These are phyloP conservation scores for Sepiola atlantica DNA, from an alignment of 2,888 invertebrate species.

Conservation along the genomic window DNA sequence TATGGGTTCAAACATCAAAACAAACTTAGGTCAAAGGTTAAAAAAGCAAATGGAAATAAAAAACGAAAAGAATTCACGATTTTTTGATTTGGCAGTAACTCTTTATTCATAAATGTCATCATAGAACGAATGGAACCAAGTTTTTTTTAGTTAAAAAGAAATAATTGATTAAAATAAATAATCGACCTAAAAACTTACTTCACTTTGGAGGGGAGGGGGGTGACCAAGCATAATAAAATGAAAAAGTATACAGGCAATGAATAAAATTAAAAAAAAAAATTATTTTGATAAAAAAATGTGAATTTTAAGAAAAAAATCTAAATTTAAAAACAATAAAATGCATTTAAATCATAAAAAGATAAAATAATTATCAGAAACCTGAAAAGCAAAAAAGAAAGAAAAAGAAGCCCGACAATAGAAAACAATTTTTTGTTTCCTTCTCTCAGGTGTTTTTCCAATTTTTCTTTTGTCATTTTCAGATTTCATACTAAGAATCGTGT, in stretches of 20 bases:
- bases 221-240: not conserved
- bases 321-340: no score
- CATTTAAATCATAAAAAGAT: not conserved
- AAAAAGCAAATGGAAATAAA: not conserved
- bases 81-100: constrained; percentile 32
- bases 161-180: no score
- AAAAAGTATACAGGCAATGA: constrained; percentile 6
- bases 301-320: no score
- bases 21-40: not conserved
- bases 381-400: not conserved
- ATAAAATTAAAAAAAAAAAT: not conserved
- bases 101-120: constrained; percentile 32
- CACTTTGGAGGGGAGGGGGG: not conserved
- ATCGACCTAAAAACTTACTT: not conserved
- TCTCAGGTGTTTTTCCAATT: not conserved
- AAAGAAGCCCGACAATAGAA: not conserved
- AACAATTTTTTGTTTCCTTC: not conserved
- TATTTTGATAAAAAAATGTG: no score
- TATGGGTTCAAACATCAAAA: no score
- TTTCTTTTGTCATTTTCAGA: not conserved
- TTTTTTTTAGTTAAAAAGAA: not conserved
- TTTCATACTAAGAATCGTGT: not conserved
- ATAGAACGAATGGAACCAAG: not conserved
- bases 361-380: not conserved
- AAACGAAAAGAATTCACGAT: not conserved